These are phyloP conservation scores for Microhierax caerulescens DNA, from an alignment of 2,797 vertebrate genomes.

Conservation along the genomic window DNA sequence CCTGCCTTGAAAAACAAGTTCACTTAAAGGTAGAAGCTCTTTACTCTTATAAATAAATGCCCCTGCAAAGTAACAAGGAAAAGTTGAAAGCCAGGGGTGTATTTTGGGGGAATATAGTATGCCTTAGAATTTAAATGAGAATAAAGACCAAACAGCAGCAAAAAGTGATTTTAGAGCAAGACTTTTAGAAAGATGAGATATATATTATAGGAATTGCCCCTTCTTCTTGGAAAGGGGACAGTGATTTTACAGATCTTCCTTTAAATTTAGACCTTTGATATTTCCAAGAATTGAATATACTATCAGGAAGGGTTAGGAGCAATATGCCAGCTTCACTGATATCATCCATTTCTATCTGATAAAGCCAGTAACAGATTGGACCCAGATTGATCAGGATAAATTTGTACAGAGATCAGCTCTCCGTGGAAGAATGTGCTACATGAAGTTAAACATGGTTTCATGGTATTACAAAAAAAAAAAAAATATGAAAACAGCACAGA, in stretches of 20 bases:
- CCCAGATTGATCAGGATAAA: conserved; percentile 14
- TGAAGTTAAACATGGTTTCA: neutral
- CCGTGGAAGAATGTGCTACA: neutral
- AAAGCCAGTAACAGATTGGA: conserved; percentile 41
- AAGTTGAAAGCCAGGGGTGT: neutral
- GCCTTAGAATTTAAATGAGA: neutral
- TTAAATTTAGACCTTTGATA: conserved; percentile 36
- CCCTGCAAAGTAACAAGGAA: neutral
- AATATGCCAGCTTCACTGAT: neutral
- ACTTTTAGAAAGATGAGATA: neutral
- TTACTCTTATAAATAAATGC: neutral
- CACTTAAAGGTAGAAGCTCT: neutral
- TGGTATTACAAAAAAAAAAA: neutral
- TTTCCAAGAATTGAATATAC: neutral
- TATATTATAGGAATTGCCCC: neutral
- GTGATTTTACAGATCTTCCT: neutral
- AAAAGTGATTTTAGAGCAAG: neutral
- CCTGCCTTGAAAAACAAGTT: neutral
- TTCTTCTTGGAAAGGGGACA: neutral
- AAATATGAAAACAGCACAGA: neutral
- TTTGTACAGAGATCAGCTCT: neutral
- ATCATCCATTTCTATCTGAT: conserved; percentile 11
- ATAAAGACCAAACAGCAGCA: neutral
- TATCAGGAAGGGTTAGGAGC: neutral
- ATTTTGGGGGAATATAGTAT: neutral